Evolutionary conservation across 2,888 invertebrate species (phyloP).

Genomic region (Drosophila parthenogenetica): DNA sequence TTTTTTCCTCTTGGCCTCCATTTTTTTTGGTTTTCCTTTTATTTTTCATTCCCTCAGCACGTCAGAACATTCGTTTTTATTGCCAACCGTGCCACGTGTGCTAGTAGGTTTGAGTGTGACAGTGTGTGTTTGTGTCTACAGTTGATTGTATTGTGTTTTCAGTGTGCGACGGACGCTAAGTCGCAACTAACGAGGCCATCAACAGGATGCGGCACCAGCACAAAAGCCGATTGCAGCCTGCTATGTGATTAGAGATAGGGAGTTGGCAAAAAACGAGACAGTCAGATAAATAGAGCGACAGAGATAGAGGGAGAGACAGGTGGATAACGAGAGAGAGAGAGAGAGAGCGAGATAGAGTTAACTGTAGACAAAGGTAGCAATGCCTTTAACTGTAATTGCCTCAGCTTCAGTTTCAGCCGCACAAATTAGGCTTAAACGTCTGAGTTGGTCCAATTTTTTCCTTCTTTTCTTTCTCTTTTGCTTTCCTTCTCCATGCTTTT

Average conservation of each 20-base stretch:
- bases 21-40: slow-evolving; percentile 30
- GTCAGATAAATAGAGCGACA: background rate
- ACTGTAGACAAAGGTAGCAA: slow-evolving; percentile 26
- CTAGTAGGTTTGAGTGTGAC: slow-evolving; percentile 15
- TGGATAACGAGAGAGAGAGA: background rate
- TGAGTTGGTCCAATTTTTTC: slow-evolving; percentile 23
- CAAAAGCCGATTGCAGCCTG: slow-evolving; percentile 78
- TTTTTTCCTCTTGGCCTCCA: slow-evolving; percentile 52
- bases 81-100: slow-evolving; percentile 42
- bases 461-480: background rate
- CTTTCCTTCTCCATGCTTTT: background rate
- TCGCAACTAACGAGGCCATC: slow-evolving; percentile 79
- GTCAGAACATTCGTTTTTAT: slow-evolving; percentile 74
- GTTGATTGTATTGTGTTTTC: slow-evolving; percentile 71
- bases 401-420: slow-evolving; percentile 26
- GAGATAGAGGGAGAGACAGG: slow-evolving; percentile 36
- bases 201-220: slow-evolving; percentile 71
- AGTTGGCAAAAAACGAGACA: slow-evolving; percentile 6
- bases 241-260: slow-evolving; percentile 67
- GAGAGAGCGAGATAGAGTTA: background rate
- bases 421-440: slow-evolving; percentile 75
- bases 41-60: slow-evolving; percentile 42
- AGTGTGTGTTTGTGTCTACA: slow-evolving; percentile 24
- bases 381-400: slow-evolving; percentile 78
- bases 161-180: slow-evolving; percentile 58